phyloP scores from a whole-genome alignment of 2,888 invertebrate species.

The Aricia artaxerxes region DNA sequence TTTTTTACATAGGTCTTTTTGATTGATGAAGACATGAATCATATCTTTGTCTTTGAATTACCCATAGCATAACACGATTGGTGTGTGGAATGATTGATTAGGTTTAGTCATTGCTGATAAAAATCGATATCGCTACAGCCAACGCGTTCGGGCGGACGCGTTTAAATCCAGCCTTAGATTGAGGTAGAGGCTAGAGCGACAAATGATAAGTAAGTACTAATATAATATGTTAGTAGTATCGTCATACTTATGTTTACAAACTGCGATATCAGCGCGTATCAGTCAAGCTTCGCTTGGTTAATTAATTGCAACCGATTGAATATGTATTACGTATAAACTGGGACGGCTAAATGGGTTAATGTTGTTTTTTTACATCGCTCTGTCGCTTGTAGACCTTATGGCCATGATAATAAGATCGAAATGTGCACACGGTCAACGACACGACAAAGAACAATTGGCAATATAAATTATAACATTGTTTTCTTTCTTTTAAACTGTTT shows the following conservation, averaged over 20 bases:
- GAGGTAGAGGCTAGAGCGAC: not conserved
- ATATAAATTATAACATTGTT: not conserved
- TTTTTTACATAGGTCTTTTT: no score
- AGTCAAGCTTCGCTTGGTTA: slow-evolving; percentile 37
- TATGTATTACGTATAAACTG: slow-evolving; percentile 10
- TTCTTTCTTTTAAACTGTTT: not conserved
- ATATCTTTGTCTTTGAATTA: no score
- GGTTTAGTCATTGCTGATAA: no score
- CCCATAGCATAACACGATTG: no score
- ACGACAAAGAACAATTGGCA: not conserved
- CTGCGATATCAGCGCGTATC: slow-evolving; percentile 31
- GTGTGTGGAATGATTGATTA: no score
- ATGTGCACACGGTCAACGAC: not conserved
- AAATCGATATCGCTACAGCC: no score
- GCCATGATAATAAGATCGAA: not conserved
- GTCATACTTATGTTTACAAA: slow-evolving; percentile 20
- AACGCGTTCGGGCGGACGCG: no score
- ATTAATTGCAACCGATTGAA: slow-evolving; percentile 32
- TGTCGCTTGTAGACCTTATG: not conserved
- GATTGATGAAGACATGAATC: no score
- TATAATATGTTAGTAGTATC: not conserved
- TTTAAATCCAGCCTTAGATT: no score
- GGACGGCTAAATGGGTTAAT: slow-evolving; percentile 27
- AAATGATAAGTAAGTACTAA: not conserved
- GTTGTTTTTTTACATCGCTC: slow-evolving; percentile 19